Base-by-base conservation (phyloP, 2,797 vertebrate species). In the Cynodonichthys magdalenae region DNA sequence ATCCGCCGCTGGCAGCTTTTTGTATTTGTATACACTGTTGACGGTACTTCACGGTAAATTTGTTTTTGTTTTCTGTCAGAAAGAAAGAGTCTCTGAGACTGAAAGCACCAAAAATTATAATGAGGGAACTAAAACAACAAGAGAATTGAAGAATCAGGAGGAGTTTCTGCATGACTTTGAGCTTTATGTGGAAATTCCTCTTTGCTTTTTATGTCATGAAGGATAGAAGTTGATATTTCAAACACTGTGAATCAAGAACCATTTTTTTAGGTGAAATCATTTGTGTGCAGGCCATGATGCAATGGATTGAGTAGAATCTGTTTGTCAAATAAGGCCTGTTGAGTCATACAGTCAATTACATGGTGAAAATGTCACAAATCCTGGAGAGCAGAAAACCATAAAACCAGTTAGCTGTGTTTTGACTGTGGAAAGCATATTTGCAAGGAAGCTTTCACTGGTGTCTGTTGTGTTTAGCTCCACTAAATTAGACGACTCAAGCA, bases 311-410 rank as follows among this genome's bases (percentile, higher is more conserved):
- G 15, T 11, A 44, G 45, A 59, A 39, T 45, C 31, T 44, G 17
- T 19, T 63, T 66, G 49, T 49, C 50, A 65, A 59, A 71, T 60
- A 44, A 71, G 52, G 12, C 53, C 39, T 42, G 31, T 34, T 44
- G 47, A 49, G 45, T 44, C 18, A 51, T 53, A 45, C 39, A 55
- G 60, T 53, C n/a, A 15, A 47, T 46, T 47, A 49, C 3, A 50
- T 53, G 47, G 31, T 24, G 17, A 68, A 14, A 60, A 70, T 51
- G 45, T 65, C 46, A 53, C 2, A 8, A 53, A 62, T 67, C 15
- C 9, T 55, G 8, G 28, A 51, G 49, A 45, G 36, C 2, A 56
- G 34, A 54, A 15, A n/a, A 44, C 24, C 50, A 41, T 47, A 31
- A 28, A 14, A 11, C 5, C 27, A 39, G 42, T 48, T 44, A 29